Evolutionary conservation across 2,797 vertebrate species (phyloP).

Genomic region (Neomorphus geoffroyi): DNA sequence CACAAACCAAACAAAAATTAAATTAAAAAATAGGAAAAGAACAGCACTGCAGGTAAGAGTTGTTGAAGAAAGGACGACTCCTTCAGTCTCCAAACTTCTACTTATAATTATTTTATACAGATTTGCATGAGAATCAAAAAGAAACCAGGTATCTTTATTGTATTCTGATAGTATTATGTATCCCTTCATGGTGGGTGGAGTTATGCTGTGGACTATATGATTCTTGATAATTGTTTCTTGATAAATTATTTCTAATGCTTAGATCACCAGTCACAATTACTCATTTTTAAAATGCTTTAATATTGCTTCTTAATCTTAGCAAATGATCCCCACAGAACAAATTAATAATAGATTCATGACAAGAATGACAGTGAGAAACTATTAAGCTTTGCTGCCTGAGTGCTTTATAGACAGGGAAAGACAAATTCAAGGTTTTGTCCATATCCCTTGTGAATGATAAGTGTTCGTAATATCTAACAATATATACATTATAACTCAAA

Average conservation of each 20-base stretch:
- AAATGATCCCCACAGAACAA: not conserved
- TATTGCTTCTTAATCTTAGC: not conserved
- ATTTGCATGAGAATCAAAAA: not conserved
- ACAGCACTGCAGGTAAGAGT: accelerated
- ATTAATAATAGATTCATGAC: not conserved
- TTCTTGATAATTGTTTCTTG: not conserved
- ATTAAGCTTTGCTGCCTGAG: not conserved
- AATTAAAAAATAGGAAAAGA: not conserved
- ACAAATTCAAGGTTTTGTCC: not conserved
- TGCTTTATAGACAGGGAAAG: not conserved
- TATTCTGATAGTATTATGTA: not conserved
- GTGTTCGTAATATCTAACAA: not conserved
- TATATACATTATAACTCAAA: not conserved
- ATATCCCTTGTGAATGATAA: not conserved
- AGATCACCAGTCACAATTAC: not conserved
- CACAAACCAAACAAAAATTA: not conserved
- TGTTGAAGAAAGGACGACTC: not conserved
- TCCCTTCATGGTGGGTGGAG: not conserved
- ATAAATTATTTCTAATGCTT: not conserved
- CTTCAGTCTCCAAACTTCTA: not conserved
- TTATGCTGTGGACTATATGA: not conserved
- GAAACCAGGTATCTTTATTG: not conserved
- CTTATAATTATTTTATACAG: not conserved
- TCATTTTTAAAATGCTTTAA: not conserved
- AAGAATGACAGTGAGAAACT: not conserved